A percentile compares a stretch with the other conserved stretches of the same genome.
Evolutionary conservation across 2,888 invertebrate species (phyloP).

Genomic region (Meghimatium bilineatum): DNA sequence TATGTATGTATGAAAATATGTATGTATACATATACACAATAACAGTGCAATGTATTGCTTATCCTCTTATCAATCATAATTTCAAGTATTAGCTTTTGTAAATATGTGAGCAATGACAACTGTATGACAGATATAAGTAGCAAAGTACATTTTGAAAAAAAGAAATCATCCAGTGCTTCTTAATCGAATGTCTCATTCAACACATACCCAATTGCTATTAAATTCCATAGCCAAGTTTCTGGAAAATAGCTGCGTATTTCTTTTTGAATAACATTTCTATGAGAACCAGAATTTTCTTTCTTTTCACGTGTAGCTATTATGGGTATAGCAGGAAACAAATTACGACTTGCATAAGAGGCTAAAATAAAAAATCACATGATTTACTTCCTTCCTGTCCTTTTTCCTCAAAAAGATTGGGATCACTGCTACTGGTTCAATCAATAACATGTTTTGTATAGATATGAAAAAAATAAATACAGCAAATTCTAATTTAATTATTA

Average conservation of each 20-base stretch:
- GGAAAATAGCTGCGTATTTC: conserved; percentile 63
- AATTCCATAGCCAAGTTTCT: conserved; percentile 72
- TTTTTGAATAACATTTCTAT: not conserved
- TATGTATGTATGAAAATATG: no score
- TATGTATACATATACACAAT: no score
- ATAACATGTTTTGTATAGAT: no score
- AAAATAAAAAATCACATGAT: not conserved
- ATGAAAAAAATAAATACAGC: no score
- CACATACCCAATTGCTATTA: conserved; percentile 57
- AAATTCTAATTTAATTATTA: no score
- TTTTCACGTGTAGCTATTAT: no score
- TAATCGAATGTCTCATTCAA: not conserved
- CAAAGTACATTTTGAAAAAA: not conserved
- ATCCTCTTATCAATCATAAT: no score
- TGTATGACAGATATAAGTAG: not conserved
- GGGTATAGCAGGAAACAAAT: not conserved
- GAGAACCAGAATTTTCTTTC: not conserved
- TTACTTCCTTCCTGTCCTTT: not conserved
- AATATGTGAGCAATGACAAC: conserved; percentile 8
- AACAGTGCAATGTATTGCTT: no score
- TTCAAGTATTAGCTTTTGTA: no score
- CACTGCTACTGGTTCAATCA: no score
- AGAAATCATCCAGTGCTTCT: not conserved
- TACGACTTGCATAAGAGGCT: not conserved
- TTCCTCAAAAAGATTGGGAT: no score